Conservation (phyloP, 2,113 vertebrate species). For the Ictidomys tridecemlineatus region DNA sequence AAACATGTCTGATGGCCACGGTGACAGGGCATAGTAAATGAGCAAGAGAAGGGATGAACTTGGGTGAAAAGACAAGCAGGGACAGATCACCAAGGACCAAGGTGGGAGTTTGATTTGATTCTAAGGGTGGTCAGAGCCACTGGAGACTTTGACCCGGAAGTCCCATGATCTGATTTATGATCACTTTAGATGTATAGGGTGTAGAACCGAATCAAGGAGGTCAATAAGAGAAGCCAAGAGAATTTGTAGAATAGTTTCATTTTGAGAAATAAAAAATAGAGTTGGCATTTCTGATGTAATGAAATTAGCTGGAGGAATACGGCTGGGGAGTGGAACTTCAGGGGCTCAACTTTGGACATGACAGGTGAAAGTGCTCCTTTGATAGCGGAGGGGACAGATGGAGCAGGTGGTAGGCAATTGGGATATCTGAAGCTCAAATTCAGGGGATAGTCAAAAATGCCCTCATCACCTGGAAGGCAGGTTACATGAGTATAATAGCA, state of each 20-base stretch:
- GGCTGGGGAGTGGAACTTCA: neutral
- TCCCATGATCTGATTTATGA: neutral
- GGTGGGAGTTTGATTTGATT: too few species aligned
- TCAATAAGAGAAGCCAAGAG: neutral
- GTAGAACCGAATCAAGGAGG: neutral
- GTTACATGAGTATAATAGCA: neutral
- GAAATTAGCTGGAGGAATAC: neutral
- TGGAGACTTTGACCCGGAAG: neutral
- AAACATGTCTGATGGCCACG: neutral
- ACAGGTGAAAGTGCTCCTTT: rapidly evolving
- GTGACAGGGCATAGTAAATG: neutral
- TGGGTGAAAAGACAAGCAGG: neutral
- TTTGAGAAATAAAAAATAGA: constrained; percentile 18
- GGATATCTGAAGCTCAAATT: neutral
- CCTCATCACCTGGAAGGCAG: neutral
- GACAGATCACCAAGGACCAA: neutral
- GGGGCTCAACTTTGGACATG: neutral
- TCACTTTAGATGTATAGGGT: neutral
- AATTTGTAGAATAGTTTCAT: neutral
- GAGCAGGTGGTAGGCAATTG: neutral
- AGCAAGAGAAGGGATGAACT: neutral
- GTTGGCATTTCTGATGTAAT: neutral
- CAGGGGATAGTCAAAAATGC: neutral
- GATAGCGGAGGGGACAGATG: neutral
- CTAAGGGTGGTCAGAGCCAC: neutral